Evolutionary conservation across 1,140 invertebrate genomes (phyloP), one percentile per base, ranked within the genome.

Genomic region (Hermatobates lingyangjiaoensis): DNA sequence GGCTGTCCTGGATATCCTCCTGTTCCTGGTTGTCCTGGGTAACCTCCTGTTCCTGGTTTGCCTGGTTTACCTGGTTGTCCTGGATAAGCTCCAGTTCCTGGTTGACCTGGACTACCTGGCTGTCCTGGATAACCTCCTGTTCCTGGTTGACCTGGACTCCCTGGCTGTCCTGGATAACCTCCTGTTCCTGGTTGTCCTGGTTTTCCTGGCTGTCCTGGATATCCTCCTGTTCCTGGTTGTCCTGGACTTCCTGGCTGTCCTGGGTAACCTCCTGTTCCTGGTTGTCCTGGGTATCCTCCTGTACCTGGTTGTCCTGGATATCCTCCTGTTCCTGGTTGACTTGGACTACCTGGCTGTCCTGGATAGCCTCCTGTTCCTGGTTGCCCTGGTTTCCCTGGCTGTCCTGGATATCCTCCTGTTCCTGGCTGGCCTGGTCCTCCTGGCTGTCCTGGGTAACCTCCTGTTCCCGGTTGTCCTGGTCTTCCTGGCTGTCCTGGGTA

Each of bases 331-430:
- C 59, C 60, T 44, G 59, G 49, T n/a, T 42, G 28, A 10, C 56
- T 53, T 39, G 59, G 55, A 12, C 21, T 12, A 10, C 57, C 59
- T 44, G 58, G 58, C 18, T 53, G 20, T 25, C 57, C 57, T 44
- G 61, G 55, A 38, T 57, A n/a, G 20, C 60, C 59, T 40, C 57
- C 58, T 18, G 54, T 20, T 39, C 61, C 59, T 27, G 55, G 57
- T 14, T 44, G 28, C 38, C 44, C 47, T 27, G 65, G 69, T 20
- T 34, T 58, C 20, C 57, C 63, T 57, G 69, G 68, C 27, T 25
- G 48, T 39, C 63, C 65, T 34, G 59, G 59, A n/a, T 53, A 18
- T 42, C 60, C 60, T 44, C 54, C 57, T 27, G 44, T n/a, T 2
- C 59, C 59, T 27, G 58, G 58, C 44, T 54, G 27, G 54, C 27